Conservation (phyloP, 1,140 invertebrate genomes). For the Drosophila kanapiae region DNA sequence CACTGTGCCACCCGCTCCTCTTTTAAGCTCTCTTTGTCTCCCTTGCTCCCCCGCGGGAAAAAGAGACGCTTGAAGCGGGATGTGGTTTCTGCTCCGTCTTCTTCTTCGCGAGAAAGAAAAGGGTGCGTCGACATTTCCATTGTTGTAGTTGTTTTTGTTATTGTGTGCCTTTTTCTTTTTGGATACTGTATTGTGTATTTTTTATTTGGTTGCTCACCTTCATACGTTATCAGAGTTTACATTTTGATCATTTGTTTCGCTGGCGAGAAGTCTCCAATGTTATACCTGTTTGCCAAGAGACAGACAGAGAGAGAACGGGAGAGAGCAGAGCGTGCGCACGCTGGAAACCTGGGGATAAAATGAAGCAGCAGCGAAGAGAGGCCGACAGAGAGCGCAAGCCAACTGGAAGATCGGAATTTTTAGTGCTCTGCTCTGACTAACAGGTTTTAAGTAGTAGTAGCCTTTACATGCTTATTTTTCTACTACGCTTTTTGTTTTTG, state of each 20-base stretch:
- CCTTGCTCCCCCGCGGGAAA: conserved; percentile 34
- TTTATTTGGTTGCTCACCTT: conserved; percentile 81
- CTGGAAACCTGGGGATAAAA: conserved; percentile 17
- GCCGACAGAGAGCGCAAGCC: conserved; percentile 24
- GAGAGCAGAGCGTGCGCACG: not conserved
- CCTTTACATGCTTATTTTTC: conserved; percentile 55
- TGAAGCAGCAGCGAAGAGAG: conserved; percentile 34
- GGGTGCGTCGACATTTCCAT: conserved; percentile 76
- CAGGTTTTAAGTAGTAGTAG: conserved; percentile 56
- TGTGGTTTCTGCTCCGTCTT: conserved; percentile 67
- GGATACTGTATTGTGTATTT: conserved; percentile 48
- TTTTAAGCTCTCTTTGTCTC: conserved; percentile 30
- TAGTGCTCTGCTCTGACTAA: conserved; percentile 65
- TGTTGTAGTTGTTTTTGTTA: conserved; percentile 55
- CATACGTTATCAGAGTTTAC: conserved; percentile 72
- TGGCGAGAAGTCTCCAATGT: conserved; percentile 51
- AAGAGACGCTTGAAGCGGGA: conserved; percentile 65
- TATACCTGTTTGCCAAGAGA: conserved; percentile 67
- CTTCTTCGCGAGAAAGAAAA: conserved; percentile 62
- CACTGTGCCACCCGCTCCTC: conserved; percentile 70
- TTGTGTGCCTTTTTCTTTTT: conserved; percentile 47
- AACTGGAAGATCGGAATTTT: conserved; percentile 81
- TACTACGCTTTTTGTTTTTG: conserved; percentile 72
- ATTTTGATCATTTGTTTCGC: conserved; percentile 71
- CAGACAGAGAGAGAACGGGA: not conserved